These are phyloP conservation scores for Drosophila santomea DNA, from an alignment of 1,140 invertebrate species.

Conservation along the genomic window DNA sequence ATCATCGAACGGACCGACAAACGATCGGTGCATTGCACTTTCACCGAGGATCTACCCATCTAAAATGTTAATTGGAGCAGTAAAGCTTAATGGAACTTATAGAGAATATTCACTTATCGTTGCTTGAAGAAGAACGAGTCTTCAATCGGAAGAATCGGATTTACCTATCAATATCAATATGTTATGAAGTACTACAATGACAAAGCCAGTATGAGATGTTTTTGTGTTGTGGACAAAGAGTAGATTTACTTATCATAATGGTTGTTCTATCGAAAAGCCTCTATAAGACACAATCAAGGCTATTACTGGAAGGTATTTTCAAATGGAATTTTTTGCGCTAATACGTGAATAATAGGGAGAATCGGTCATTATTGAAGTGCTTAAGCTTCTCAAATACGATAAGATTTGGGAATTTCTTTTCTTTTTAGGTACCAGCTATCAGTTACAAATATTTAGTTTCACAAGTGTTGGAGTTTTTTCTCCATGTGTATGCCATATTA, in stretches of 20 bases:
- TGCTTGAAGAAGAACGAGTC: no score
- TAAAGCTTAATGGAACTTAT: no score
- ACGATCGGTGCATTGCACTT: slow-evolving; percentile 1
- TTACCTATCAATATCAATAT: background rate
- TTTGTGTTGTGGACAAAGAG: background rate
- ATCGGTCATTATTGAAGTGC: background rate
- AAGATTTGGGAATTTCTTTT: background rate
- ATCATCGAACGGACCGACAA: background rate
- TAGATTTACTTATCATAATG: background rate
- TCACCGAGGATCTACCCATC: background rate
- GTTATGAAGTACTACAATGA: no score
- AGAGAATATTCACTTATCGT: background rate
- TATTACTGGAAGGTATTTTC: background rate
- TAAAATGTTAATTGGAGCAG: no score
- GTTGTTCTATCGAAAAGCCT: background rate
- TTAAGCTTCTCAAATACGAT: background rate
- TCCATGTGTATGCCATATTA: background rate
- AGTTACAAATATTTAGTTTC: no score
- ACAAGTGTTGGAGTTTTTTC: background rate
- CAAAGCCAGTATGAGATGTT: background rate
- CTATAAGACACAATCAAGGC: background rate
- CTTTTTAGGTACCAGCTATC: no score
- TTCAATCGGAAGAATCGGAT: background rate
- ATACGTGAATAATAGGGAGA: background rate
- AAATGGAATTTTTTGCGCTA: background rate